These are phyloP conservation scores for Aphis craccivora DNA, from an alignment of 1,140 invertebrate genomes.

Conservation along the genomic window DNA sequence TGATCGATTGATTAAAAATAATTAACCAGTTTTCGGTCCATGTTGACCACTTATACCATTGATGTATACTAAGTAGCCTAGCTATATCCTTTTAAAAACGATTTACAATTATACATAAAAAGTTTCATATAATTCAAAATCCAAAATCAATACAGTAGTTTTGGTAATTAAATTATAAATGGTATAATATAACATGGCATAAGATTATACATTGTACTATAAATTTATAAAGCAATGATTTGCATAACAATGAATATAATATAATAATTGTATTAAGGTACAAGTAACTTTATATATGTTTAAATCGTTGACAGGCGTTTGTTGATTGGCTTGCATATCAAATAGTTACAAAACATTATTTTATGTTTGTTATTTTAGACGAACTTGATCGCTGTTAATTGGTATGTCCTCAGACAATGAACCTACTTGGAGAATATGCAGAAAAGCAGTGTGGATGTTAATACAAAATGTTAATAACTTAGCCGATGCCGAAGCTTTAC, in stretches of 20 bases:
- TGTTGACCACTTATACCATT: not conserved
- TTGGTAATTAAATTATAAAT: not conserved
- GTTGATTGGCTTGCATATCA: not conserved
- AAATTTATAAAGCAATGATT: not conserved
- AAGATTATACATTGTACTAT: not conserved
- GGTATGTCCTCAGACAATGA: conserved; percentile 36
- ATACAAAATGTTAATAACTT: conserved; percentile 13
- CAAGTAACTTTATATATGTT: not conserved
- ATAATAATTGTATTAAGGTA: not conserved
- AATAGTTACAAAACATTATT: not conserved
- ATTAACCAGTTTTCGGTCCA: not conserved
- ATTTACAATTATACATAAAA: not conserved
- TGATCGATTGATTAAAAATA: no score
- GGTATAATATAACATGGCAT: no score
- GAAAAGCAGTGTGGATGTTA: conserved; percentile 45
- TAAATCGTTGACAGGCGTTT: not conserved
- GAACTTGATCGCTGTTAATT: not conserved
- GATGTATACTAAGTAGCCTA: not conserved
- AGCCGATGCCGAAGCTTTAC: not conserved
- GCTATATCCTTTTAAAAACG: not conserved
- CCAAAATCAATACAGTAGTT: not conserved
- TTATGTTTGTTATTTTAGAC: conserved; percentile 8
- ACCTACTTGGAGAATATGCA: conserved; percentile 41
- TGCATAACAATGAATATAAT: not conserved
- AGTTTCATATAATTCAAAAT: not conserved